A percentile compares a stretch with the other conserved stretches of the same genome.
Evolutionary conservation across 2,888 invertebrate species (phyloP).

Genomic region (Ceramica pisi): DNA sequence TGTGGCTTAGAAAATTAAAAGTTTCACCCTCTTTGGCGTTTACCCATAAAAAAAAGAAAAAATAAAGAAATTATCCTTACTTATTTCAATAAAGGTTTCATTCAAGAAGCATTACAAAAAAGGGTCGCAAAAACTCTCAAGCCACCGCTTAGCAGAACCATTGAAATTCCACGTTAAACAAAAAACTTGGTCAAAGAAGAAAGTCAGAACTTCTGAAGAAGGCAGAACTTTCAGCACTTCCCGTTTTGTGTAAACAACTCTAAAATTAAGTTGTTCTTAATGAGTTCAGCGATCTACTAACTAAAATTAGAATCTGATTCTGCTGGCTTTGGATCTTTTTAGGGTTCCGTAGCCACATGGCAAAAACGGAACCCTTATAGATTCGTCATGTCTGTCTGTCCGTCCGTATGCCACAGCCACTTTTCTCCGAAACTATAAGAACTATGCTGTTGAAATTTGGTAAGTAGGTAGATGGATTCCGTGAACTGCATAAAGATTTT

Average conservation of each 20-base stretch:
- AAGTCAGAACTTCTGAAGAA: constrained; percentile 49
- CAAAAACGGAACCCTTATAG: no score
- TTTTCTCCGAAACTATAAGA: no score
- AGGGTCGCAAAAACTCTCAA: constrained; percentile 13
- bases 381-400: no score
- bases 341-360: no score
- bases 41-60: background rate
- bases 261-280: constrained; percentile 60
- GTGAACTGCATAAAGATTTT: no score
- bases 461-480: no score
- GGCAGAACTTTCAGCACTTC: constrained; percentile 43
- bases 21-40: no score
- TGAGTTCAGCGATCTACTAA: constrained; percentile 48
- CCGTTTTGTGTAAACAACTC: constrained; percentile 57
- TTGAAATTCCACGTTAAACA: constrained; percentile 55
- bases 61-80: background rate
- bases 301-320: constrained; percentile 35
- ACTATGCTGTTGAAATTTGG: no score
- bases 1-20: no score
- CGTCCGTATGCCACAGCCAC: no score
- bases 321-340: constrained; percentile 2
- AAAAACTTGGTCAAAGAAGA: constrained; percentile 49
- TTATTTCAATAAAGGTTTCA: constrained; percentile 7
- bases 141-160: constrained; percentile 41
- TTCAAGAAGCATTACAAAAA: constrained; percentile 14